Evolutionary conservation across 30 jellyfish, hydroid and myxozoan genomes (phyloP).

Genomic region (Cassiopea andromeda): DNA sequence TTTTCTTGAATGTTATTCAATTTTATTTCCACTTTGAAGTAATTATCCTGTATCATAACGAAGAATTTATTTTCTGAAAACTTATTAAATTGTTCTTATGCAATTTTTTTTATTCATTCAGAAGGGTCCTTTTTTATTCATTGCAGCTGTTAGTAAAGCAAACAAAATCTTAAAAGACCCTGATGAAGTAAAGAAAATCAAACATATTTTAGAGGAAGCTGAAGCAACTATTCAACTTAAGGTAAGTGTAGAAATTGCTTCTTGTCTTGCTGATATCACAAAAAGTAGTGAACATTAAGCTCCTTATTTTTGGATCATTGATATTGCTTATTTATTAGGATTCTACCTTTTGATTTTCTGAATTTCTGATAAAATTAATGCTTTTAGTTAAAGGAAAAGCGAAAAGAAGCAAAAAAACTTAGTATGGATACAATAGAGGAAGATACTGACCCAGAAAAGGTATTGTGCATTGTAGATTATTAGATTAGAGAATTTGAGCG

Average conservation of each 20-base stretch:
- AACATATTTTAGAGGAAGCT: constrained; percentile 93
- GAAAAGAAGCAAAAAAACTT: constrained; percentile 86
- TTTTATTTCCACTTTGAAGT: no score
- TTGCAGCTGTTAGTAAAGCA: constrained; percentile 84
- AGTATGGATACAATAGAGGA: constrained; percentile 82
- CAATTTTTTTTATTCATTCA: not conserved
- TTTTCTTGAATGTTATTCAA: no score
- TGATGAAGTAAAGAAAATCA: constrained; percentile 80
- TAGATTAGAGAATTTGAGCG: not conserved
- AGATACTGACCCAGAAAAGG: constrained; percentile 93
- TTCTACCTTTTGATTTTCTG: no score
- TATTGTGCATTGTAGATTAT: not conserved
- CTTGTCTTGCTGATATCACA: not conserved
- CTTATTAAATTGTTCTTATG: no score
- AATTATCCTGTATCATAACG: no score
- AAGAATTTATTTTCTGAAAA: no score
- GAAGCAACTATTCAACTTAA: constrained; percentile 78
- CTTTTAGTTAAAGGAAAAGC: constrained; percentile 68
- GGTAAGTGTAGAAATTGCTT: constrained; percentile 23
- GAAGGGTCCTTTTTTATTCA: not conserved
- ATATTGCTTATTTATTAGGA: no score
- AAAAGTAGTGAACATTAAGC: no score
- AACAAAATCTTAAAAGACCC: constrained; percentile 72
- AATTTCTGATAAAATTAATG: no score
- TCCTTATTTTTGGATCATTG: no score